Evolutionary conservation across 2,888 invertebrate genomes (phyloP).

Genomic region (Chydorus sphaericus): DNA sequence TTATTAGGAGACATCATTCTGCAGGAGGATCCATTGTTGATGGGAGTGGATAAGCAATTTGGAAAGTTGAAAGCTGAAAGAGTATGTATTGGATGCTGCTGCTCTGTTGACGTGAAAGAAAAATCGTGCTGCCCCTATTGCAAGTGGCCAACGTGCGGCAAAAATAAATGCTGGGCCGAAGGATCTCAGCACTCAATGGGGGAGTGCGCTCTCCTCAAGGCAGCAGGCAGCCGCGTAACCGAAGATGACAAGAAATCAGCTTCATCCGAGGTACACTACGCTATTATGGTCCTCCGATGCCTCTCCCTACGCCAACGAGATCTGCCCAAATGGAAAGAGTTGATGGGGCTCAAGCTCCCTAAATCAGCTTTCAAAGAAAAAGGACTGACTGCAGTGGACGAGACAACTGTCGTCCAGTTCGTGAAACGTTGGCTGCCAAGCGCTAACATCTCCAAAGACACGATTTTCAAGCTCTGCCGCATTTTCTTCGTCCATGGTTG

Average conservation of each 20-base stretch:
- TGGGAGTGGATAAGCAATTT: too few relatives aligned
- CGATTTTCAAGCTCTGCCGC: too few relatives aligned
- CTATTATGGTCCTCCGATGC: constrained; percentile 52
- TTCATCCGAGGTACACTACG: constrained; percentile 57
- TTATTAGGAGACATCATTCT: constrained; percentile 17
- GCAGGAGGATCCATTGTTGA: constrained; percentile 19
- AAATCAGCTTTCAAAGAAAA: too few relatives aligned
- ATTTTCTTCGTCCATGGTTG: too few relatives aligned
- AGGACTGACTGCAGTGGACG: constrained; percentile 12
- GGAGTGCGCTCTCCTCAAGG: constrained; percentile 52
- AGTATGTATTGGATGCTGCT: constrained; percentile 33
- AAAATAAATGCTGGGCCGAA: constrained; percentile 39
- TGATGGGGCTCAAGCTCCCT: constrained; percentile 45
- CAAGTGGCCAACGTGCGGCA: constrained; percentile 67
- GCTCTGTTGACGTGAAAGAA: constrained; percentile 40
- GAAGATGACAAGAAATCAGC: too few relatives aligned
- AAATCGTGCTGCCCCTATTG: constrained; percentile 47
- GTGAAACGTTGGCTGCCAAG: constrained; percentile 1
- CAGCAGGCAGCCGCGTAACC: constrained; percentile 27
- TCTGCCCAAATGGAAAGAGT: constrained; percentile 43
- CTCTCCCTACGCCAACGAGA: constrained; percentile 48
- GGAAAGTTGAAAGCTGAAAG: too few relatives aligned
- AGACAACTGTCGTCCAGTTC: background rate
- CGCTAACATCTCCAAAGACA: too few relatives aligned
- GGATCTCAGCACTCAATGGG: constrained; percentile 47